A percentile compares a stretch with the other conserved stretches of the same genome.
Evolutionary conservation across 1,140 invertebrate species (phyloP).

Genomic region (Bombus huntii): DNA sequence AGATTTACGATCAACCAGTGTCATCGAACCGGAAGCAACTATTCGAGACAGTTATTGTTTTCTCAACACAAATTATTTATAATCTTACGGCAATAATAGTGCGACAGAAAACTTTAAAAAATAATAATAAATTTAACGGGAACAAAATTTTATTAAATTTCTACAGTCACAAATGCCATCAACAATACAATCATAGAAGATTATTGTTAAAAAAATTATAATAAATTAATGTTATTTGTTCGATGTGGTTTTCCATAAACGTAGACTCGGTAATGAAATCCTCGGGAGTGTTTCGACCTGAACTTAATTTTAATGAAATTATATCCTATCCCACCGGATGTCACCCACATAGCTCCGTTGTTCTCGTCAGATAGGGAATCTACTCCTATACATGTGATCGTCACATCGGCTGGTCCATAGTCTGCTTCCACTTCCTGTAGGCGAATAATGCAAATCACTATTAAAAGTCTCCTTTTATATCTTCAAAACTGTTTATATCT

Average conservation of each 20-base stretch:
- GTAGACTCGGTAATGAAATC: slow-evolving; percentile 67
- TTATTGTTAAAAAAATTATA: background rate
- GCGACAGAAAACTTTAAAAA: background rate
- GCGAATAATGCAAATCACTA: background rate
- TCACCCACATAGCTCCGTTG: slow-evolving; percentile 65
- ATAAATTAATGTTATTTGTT: slow-evolving; percentile 17
- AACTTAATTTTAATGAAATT: slow-evolving; percentile 70
- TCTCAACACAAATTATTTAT: background rate
- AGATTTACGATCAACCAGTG: slow-evolving; percentile 20
- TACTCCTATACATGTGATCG: slow-evolving; percentile 70
- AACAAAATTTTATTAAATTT: background rate
- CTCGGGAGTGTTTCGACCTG: slow-evolving; percentile 61
- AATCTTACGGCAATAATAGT: background rate
- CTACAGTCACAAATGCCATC: background rate
- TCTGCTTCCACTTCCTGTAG: slow-evolving; percentile 67
- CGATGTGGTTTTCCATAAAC: slow-evolving; percentile 62
- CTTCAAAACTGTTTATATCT: background rate
- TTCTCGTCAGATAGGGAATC: slow-evolving; percentile 65
- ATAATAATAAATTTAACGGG: background rate
- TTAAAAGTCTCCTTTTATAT: background rate
- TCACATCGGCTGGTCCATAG: slow-evolving; percentile 65
- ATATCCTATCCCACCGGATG: slow-evolving; percentile 66
- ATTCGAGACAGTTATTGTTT: background rate
- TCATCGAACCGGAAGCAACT: background rate
- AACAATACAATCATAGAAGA: background rate